These are phyloP conservation scores for Pipistrellus kuhlii DNA, from an alignment of 2,797 vertebrate genomes.

Conservation along the genomic window DNA sequence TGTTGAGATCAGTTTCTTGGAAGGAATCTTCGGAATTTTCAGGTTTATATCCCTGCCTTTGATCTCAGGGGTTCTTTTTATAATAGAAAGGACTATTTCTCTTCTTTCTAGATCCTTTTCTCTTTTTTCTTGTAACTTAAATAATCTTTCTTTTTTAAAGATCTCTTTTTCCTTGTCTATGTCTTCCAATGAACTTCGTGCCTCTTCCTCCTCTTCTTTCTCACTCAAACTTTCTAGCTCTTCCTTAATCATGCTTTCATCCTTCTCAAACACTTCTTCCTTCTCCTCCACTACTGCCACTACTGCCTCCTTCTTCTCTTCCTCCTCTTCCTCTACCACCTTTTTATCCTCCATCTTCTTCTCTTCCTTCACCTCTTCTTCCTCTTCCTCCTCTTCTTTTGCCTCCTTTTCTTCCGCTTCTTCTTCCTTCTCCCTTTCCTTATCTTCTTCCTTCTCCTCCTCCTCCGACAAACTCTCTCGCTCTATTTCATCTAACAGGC, in stretches of 20 bases:
- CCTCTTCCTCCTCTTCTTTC: neutral
- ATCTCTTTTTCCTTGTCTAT: neutral
- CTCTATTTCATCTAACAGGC: constrained; percentile 31
- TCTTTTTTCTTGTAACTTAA: neutral
- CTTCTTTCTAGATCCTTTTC: neutral
- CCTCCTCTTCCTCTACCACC: neutral
- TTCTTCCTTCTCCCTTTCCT: rapidly evolving
- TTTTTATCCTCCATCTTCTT: rapidly evolving
- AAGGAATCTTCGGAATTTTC: neutral
- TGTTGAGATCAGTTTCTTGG: neutral
- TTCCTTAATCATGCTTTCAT: neutral
- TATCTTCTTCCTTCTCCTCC: neutral
- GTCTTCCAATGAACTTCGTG: neutral
- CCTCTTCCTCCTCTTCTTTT: rapidly evolving
- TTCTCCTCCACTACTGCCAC: neutral
- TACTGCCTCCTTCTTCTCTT: neutral
- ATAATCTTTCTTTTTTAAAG: constrained; percentile 4
- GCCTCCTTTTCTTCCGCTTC: rapidly evolving
- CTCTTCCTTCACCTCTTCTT: neutral
- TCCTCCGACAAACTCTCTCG: neutral
- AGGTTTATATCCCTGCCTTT: neutral
- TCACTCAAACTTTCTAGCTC: neutral
- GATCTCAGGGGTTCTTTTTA: neutral
- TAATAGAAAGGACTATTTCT: neutral
- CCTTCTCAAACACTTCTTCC: neutral